These are phyloP conservation scores for Drosophila ogumai DNA, from an alignment of 1,140 invertebrate species.

Conservation along the genomic window DNA sequence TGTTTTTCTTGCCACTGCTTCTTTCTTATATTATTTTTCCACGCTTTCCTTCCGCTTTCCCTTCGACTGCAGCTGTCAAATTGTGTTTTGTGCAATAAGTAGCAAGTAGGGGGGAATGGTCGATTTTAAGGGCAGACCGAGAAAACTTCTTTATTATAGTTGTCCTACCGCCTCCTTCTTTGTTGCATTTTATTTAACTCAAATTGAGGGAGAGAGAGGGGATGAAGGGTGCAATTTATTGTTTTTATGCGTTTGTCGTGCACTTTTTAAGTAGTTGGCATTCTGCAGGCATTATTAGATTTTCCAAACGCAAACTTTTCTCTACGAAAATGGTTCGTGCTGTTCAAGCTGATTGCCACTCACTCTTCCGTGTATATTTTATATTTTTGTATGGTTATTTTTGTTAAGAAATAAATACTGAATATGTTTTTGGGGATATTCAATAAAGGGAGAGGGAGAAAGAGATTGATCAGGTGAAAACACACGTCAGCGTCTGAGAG, in stretches of 20 bases:
- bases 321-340: conserved; percentile 31
- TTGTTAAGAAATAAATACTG: background rate
- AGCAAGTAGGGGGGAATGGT: conserved; percentile 10
- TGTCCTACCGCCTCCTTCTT: conserved; percentile 4
- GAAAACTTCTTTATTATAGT: conserved; percentile 72
- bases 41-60: conserved; percentile 40
- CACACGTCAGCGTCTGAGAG: no score
- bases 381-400: conserved; percentile 3
- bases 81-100: conserved; percentile 64
- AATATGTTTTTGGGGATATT: background rate
- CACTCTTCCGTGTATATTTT: background rate
- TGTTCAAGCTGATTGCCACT: conserved; percentile 58
- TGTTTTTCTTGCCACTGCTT: conserved; percentile 20
- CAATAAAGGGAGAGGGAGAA: background rate
- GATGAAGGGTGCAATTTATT: conserved; percentile 66
- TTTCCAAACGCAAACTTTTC: conserved; percentile 60
- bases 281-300: conserved; percentile 72
- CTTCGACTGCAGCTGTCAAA: conserved; percentile 74
- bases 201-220: conserved; percentile 65
- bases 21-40: conserved; percentile 1
- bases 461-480: no score
- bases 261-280: conserved; percentile 81
- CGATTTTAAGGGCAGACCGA: conserved; percentile 23
- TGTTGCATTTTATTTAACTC: conserved; percentile 63
- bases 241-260: conserved; percentile 83